Evolutionary conservation across 2,888 invertebrate species (phyloP).

Genomic region (Melanargia galathea): DNA sequence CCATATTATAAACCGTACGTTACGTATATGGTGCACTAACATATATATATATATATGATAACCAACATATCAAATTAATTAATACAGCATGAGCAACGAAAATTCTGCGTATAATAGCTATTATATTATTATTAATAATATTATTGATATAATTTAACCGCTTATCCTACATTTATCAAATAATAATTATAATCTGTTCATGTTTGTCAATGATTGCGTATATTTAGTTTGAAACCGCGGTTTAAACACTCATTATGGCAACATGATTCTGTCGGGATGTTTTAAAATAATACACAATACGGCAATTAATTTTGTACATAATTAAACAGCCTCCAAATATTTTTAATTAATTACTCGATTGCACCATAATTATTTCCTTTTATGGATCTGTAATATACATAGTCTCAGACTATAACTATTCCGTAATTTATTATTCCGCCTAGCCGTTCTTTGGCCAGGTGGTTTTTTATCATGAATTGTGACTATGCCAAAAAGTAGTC

Average conservation of each 20-base stretch:
- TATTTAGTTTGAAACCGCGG: constrained; percentile 10
- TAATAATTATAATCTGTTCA: neutral
- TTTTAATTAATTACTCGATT: neutral
- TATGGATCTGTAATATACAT: too few species aligned
- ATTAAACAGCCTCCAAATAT: neutral
- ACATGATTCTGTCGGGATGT: neutral
- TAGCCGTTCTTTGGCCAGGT: too few species aligned
- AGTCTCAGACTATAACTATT: too few species aligned
- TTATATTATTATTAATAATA: neutral
- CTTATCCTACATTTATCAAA: constrained; percentile 12
- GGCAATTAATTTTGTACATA: constrained; percentile 5
- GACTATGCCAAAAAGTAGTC: too few species aligned
- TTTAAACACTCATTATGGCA: constrained; percentile 1
- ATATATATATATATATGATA: too few species aligned
- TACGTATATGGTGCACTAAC: too few species aligned
- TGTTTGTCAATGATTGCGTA: constrained; percentile 7
- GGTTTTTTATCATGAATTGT: too few species aligned
- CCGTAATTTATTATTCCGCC: too few species aligned
- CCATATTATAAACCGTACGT: too few species aligned
- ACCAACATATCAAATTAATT: neutral
- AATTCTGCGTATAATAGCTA: neutral
- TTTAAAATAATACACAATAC: neutral
- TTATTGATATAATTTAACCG: constrained; percentile 11
- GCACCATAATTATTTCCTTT: too few species aligned
- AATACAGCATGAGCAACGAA: neutral